Evolutionary conservation across 2,797 vertebrate species (phyloP).

Genomic region (Melanogrammus aeglefinus): DNA sequence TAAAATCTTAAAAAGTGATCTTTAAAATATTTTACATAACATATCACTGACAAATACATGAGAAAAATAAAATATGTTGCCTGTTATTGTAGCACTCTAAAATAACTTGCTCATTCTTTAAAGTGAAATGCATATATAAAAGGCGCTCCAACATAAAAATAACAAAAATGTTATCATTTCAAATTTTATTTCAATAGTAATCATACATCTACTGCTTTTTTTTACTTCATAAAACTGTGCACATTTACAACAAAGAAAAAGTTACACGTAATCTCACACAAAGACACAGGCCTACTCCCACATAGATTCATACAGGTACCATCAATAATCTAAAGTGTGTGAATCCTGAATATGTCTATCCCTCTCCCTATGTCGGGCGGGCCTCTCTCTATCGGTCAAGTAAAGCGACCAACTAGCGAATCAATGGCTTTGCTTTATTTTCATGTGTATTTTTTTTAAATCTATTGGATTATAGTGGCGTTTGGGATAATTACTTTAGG

Average conservation of each 20-base stretch:
- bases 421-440: slow-evolving; percentile 24
- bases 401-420: slow-evolving; percentile 18
- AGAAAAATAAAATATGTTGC: neutral
- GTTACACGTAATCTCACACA: slow-evolving; percentile 58
- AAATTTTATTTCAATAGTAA: slow-evolving; percentile 80
- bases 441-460: slow-evolving; percentile 3
- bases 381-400: slow-evolving; percentile 19
- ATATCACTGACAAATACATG: too few species aligned
- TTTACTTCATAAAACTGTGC: slow-evolving; percentile 59
- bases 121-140: neutral
- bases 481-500: slow-evolving; percentile 26
- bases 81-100: neutral
- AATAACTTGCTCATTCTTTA: neutral
- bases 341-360: slow-evolving; percentile 10
- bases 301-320: slow-evolving; percentile 38
- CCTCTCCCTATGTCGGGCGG: slow-evolving; percentile 1
- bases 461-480: slow-evolving; percentile 21
- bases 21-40: too few species aligned
- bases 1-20: too few species aligned
- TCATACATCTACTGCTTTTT: slow-evolving; percentile 72
- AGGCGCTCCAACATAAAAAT: neutral
- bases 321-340: slow-evolving; percentile 29
- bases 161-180: slow-evolving; percentile 66
- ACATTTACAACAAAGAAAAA: slow-evolving; percentile 55
- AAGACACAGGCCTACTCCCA: slow-evolving; percentile 36